Base-by-base conservation (phyloP, 2,797 vertebrate species). In the Oceanodroma leucorhoa region DNA sequence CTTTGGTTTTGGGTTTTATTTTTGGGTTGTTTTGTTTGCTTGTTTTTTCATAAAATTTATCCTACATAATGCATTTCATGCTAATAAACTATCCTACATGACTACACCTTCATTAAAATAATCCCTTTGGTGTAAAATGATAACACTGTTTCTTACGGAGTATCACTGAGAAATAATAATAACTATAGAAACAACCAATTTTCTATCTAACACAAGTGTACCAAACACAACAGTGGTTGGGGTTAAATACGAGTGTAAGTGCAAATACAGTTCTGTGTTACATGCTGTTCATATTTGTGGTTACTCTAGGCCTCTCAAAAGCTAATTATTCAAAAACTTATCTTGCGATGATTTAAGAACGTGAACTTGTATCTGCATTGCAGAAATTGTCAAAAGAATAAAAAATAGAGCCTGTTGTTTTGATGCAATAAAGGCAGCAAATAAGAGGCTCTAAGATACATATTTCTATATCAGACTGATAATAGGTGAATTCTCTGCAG, bases 1-100 rank as follows among this genome's bases (percentile, higher is more conserved):
- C 14, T 62, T 64, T 9, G 0, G 0, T n/a, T 60, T 65, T 32
- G 24, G 1, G 8, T 71, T 75, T 22, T 29, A 24, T 5, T 11
- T 79, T 79, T 13, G 11, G 2, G 4, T n/a, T 41, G 3, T 2
- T 57, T 60, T 2, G 10, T 83, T 64, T 32, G 23, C 16, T 66
- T 71, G 12, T 32, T 61, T 72, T 43, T 64, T 30, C 46, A 32
- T 53, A 73, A 76, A 69, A 84, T 8, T 30, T 19, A 65, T 84
- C 27, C 14, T 51, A 6, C 4, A 1, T 43, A 50, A 79, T 24
- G 0, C 6, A 66, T 78, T 87, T 81, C 32, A 64, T 62, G 8
- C 5, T 67, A 40, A 84, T 51, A 45, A 4, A 14, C 10, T 82
- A 27, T 70, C 29, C 17, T 64, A 30, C 6, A 38, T 50, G 23